phyloP scores from a whole-genome alignment of 2,888 invertebrate species.

The Criorhina ranunculi region DNA sequence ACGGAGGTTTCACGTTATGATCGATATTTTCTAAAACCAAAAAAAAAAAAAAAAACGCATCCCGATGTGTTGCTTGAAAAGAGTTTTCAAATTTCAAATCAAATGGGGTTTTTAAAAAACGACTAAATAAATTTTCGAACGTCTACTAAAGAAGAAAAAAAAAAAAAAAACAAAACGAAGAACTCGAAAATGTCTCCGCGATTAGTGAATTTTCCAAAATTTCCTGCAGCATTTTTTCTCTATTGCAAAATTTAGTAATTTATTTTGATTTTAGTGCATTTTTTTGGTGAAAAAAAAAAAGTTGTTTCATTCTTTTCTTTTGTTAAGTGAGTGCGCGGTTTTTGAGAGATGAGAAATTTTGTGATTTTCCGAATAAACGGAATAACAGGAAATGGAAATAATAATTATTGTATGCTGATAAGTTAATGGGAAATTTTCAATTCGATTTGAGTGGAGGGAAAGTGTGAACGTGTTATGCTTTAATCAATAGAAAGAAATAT shows the following conservation, averaged over 20 bases:
- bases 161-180: constrained; percentile 23
- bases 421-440: constrained; percentile 31
- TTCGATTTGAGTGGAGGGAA: constrained; percentile 11
- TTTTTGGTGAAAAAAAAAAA: neutral
- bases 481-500: constrained; percentile 47
- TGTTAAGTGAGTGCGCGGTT: constrained; percentile 52
- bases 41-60: constrained; percentile 55
- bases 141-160: constrained; percentile 30
- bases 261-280: constrained; percentile 60
- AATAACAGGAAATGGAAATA: constrained; percentile 57
- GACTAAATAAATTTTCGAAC: constrained; percentile 41
- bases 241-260: constrained; percentile 62
- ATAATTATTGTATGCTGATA: constrained; percentile 50
- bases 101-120: constrained; percentile 49
- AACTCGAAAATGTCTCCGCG: constrained; percentile 74
- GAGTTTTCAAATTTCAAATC: constrained; percentile 53
- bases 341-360: constrained; percentile 52
- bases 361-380: constrained; percentile 57
- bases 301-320: constrained; percentile 1
- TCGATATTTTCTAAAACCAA: constrained; percentile 61
- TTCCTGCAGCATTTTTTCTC: constrained; percentile 55
- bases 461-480: constrained; percentile 60
- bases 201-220: constrained; percentile 55
- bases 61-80: constrained; percentile 62
- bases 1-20: constrained; percentile 84